These are phyloP conservation scores for Parascotia fuliginaria DNA, from an alignment of 2,888 invertebrate species.

Conservation along the genomic window DNA sequence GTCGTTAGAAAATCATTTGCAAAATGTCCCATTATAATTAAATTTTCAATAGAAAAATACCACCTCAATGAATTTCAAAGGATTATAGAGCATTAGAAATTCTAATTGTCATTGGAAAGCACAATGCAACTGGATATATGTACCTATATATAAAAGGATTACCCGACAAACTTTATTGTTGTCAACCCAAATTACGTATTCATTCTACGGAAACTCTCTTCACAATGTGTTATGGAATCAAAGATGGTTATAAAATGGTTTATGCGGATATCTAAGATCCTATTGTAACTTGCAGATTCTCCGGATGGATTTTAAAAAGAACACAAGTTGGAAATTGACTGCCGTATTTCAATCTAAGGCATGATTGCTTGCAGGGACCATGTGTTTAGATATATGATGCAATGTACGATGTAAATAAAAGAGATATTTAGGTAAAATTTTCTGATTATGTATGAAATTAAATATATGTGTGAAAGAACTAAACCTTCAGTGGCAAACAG, in stretches of 20 bases:
- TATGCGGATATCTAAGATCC: background rate
- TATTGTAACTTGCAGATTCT: background rate
- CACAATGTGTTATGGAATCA: conserved; percentile 1
- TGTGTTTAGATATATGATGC: too few species aligned
- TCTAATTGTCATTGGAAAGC: conserved; percentile 13
- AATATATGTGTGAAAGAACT: too few species aligned
- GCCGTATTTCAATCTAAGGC: too few species aligned
- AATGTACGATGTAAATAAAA: too few species aligned
- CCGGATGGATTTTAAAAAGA: background rate
- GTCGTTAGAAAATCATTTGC: conserved; percentile 23
- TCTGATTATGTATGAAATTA: too few species aligned
- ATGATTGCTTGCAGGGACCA: too few species aligned
- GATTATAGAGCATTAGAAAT: conserved; percentile 14
- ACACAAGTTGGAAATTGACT: too few species aligned
- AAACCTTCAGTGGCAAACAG: too few species aligned
- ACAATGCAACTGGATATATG: conserved; percentile 22
- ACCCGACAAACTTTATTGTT: conserved; percentile 9
- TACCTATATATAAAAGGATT: conserved; percentile 11
- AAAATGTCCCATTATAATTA: conserved; percentile 11
- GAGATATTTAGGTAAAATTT: too few species aligned
- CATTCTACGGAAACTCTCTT: background rate
- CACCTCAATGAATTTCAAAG: conserved; percentile 29
- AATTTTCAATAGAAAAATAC: conserved; percentile 16
- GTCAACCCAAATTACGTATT: conserved; percentile 8
- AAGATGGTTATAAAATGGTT: background rate